Conservation (phyloP, 2,888 invertebrate species). For the Drosophila paranaensis region DNA sequence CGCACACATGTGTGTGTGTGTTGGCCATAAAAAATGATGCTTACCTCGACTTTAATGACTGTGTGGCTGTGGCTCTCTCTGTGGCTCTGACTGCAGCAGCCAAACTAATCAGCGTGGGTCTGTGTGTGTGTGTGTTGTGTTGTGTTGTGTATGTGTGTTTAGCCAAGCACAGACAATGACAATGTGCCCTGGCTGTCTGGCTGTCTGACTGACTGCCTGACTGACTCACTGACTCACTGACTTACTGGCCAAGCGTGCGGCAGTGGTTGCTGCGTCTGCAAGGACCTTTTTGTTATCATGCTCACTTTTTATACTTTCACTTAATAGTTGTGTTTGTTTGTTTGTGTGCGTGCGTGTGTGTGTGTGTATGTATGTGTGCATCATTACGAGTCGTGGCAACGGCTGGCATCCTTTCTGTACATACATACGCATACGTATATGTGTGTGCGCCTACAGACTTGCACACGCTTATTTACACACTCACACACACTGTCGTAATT, state of each 20-base stretch:
- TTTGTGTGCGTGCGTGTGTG: conserved; percentile 24
- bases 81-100: conserved; percentile 37
- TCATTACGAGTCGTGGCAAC: conserved; percentile 55
- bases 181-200: conserved; percentile 40
- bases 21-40: conserved; percentile 73
- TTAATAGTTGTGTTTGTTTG: conserved; percentile 77
- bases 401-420: conserved; percentile 66
- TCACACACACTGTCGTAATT: conserved; percentile 58
- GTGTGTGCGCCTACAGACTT: conserved; percentile 12
- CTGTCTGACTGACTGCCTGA: conserved; percentile 27
- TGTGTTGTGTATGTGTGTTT: conserved; percentile 34
- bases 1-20: conserved; percentile 12
- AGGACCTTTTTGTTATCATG: conserved; percentile 78
- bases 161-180: conserved; percentile 60
- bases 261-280: conserved; percentile 61
- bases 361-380: conserved; percentile 59
- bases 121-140: conserved; percentile 32
- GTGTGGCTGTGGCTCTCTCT: conserved; percentile 56
- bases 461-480: conserved; percentile 21
- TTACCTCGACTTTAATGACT: conserved; percentile 78
- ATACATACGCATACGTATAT: conserved; percentile 32
- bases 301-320: conserved; percentile 80
- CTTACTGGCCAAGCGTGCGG: conserved; percentile 44
- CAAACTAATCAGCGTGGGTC: conserved; percentile 75
- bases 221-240: conserved; percentile 30